A percentile compares a stretch with the other conserved stretches of the same genome.
These are phyloP conservation scores for Aphelocoma californica DNA, from an alignment of 2,797 vertebrate species.

Conservation along the genomic window DNA sequence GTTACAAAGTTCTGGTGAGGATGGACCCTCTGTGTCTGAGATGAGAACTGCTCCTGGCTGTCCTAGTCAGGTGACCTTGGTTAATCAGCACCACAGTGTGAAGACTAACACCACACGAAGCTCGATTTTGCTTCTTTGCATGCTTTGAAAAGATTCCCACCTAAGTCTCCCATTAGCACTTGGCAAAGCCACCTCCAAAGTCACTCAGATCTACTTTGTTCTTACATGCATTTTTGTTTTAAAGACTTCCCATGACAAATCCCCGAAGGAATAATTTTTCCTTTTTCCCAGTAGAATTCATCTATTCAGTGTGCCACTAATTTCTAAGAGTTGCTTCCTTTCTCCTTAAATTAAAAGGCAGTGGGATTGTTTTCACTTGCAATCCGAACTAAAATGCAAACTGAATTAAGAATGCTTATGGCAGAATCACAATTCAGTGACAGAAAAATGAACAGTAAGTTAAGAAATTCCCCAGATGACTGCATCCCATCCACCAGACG, in stretches of 20 bases:
- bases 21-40: rapidly evolving
- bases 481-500: neutral
- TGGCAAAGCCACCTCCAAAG: neutral
- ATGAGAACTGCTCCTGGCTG: neutral
- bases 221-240: neutral
- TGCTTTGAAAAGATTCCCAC: neutral
- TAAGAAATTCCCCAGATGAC: neutral
- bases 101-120: neutral
- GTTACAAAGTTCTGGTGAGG: neutral
- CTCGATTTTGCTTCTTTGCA: neutral
- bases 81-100: neutral
- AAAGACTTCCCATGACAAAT: neutral
- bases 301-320: neutral
- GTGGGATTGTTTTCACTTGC: neutral
- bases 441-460: neutral
- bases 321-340: neutral
- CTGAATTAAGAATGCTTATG: neutral
- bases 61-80: neutral
- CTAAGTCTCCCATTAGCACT: neutral
- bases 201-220: neutral
- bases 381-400: neutral
- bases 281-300: conserved; percentile 6
- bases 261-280: neutral
- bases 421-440: neutral
- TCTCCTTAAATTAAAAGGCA: conserved; percentile 17